Percentiles rank a stretch among this genome's conserved stretches.
phyloP scores from a whole-genome alignment of 2,888 invertebrate genomes.

The Phania funesta region DNA sequence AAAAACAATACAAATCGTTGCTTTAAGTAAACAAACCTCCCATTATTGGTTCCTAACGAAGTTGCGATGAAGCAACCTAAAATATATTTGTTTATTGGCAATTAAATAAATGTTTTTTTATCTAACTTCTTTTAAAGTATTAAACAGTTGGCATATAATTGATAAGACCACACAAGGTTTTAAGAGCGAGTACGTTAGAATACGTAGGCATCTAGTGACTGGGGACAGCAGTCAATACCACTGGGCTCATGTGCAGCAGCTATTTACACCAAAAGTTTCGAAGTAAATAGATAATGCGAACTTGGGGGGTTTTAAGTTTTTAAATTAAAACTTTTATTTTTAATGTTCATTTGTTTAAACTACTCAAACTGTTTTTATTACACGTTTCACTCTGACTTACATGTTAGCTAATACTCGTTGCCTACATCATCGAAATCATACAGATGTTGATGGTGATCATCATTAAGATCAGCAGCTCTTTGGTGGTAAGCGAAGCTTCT shows the following conservation, averaged over 20 bases:
- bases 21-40: neutral
- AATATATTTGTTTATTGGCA: neutral
- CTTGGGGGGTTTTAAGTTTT: conserved; percentile 22
- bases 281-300: neutral
- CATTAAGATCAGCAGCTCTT: conserved; percentile 6
- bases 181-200: conserved; percentile 38
- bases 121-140: neutral
- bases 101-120: neutral
- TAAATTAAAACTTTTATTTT: neutral
- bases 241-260: neutral
- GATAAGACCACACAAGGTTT: conserved; percentile 45
- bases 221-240: neutral
- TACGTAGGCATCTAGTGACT: neutral
- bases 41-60: neutral
- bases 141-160: conserved; percentile 8
- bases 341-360: conserved; percentile 49
- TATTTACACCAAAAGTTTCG: neutral
- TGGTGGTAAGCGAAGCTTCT: too few species aligned
- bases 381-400: neutral
- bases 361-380: conserved; percentile 64
- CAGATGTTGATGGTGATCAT: neutral
- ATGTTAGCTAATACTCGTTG: conserved; percentile 1
- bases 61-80: neutral
- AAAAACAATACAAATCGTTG: neutral
- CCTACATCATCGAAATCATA: conserved; percentile 20